phyloP scores from a whole-genome alignment of 1,140 invertebrate species.

The Lutraria rhynchaena region DNA sequence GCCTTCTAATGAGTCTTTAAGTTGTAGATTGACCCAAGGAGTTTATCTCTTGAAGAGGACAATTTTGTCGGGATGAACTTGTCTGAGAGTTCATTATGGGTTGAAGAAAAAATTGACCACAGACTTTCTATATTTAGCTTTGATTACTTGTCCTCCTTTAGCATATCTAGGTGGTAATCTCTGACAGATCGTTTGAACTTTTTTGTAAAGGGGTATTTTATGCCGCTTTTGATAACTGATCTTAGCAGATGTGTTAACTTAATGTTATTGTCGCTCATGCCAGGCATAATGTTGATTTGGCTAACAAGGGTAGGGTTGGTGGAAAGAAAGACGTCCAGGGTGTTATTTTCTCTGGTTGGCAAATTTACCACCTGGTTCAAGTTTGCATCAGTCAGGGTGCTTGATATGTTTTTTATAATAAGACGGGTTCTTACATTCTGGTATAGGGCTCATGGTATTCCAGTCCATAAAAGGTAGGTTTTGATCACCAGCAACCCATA shows the following conservation, averaged over 20 bases:
- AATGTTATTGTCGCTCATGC: slow-evolving; percentile 27
- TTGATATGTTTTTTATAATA: slow-evolving; percentile 20
- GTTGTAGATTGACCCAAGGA: slow-evolving; percentile 24
- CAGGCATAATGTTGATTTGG: slow-evolving; percentile 24
- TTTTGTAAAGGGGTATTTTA: slow-evolving; percentile 2
- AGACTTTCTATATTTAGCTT: slow-evolving; percentile 8
- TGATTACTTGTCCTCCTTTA: neutral
- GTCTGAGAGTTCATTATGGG: slow-evolving; percentile 10
- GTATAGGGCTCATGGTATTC: slow-evolving; percentile 20
- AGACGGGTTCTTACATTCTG: slow-evolving; percentile 18
- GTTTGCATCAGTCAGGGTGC: slow-evolving; percentile 1
- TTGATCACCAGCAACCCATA: slow-evolving; percentile 35
- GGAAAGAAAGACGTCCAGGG: slow-evolving; percentile 22
- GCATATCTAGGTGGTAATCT: slow-evolving; percentile 33
- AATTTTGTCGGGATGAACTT: slow-evolving; percentile 38
- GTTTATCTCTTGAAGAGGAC: slow-evolving; percentile 11
- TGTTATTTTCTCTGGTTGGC: slow-evolving; percentile 24
- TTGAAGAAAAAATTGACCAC: slow-evolving; percentile 10
- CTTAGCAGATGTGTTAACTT: slow-evolving; percentile 33
- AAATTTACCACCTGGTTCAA: slow-evolving; percentile 29
- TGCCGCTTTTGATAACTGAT: slow-evolving; percentile 26
- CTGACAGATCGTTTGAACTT: too few species aligned
- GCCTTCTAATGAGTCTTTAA: slow-evolving; percentile 26
- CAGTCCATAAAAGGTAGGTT: slow-evolving; percentile 43
- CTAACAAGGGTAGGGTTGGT: slow-evolving; percentile 28